Evolutionary conservation across 2,888 invertebrate species (phyloP).

Genomic region (Drepanosiphum platanoidis): DNA sequence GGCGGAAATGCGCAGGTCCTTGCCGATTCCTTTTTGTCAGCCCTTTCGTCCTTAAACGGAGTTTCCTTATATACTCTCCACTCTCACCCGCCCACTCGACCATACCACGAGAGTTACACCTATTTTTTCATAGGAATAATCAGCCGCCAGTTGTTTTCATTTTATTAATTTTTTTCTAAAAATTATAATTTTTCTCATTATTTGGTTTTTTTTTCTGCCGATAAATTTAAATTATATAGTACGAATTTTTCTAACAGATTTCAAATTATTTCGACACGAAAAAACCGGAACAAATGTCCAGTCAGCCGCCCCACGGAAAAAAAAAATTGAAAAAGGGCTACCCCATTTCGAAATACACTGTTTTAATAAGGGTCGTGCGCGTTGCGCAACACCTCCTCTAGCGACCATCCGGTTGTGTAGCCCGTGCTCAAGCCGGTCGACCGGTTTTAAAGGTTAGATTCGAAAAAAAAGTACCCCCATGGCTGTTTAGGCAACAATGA

Average conservation of each 20-base stretch:
- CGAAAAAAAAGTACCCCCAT: conserved; percentile 44
- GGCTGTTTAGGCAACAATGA: conserved; percentile 35
- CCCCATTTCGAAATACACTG: conserved; percentile 52
- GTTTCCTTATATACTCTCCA: conserved; percentile 6
- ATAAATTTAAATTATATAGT: not conserved
- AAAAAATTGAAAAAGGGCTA: not conserved
- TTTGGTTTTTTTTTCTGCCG: too few species aligned
- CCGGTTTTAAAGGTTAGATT: conserved; percentile 40
- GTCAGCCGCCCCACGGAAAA: conserved; percentile 14
- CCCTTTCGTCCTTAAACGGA: conserved; percentile 36
- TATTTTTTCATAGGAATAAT: conserved; percentile 25
- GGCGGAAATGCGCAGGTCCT: conserved; percentile 51
- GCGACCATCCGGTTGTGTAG: conserved; percentile 48
- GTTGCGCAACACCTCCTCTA: conserved; percentile 55
- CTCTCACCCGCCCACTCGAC: not conserved
- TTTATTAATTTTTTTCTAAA: not conserved
- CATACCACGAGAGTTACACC: conserved; percentile 6
- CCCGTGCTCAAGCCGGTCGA: conserved; percentile 56
- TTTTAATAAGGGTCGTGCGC: conserved; percentile 56
- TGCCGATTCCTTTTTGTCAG: conserved; percentile 37
- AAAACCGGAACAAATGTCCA: not conserved
- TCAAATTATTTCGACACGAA: not conserved
- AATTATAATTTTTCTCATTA: not conserved
- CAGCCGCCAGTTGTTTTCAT: not conserved
- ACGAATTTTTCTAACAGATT: not conserved